Evolutionary conservation across 2,797 vertebrate species (phyloP), one percentile per base, ranked within the genome.

Genomic region (Anniella stebbinsi): DNA sequence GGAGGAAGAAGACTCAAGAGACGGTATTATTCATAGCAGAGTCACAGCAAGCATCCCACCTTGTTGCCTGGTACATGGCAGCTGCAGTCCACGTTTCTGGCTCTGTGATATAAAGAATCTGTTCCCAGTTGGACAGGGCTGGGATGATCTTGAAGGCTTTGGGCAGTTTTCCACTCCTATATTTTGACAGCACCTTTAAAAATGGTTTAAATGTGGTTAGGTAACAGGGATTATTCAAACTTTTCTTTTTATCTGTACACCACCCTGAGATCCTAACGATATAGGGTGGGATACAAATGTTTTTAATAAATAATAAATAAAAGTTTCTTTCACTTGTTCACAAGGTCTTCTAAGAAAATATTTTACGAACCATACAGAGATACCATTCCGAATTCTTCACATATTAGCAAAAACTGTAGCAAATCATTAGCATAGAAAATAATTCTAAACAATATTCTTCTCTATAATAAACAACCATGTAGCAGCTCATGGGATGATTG

Each of bases 131-230:
- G 92, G 98, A 98, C 80, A 99, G 97, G 0, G 99, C 98, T 10
- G 99, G 99, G 86, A 99, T 98, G 92, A 99, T 99, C 96, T 99
- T 99, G 95, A 99, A 99, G 0, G 99, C 99, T 94, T 99, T 99
- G 86, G 99, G 99, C 36, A 99, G 97, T 90, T 99, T 99, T 51
- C 99, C 99, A 0, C 99, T 99, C 84, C 99, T 98, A 92, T 99
- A 99, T 91, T 97, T 98, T 5, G 98, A 98, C 81, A 99, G 96
- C 75, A 99, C 99, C 99, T 99, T 85, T n/a, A 88, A 82, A 51
- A 89, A 45, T 51, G 0, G 1, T 75, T 48, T 4, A 0, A 0
- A 54, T 57, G 57, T 41, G 0, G 0, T 30, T 75, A 85, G 38
- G 17, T 1, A 3, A 0, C 2, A 0, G 0, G 41, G 18, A 41